Evolutionary conservation across 1,140 invertebrate genomes (phyloP), one percentile per base, ranked within the genome.

Genomic region (Chrysopa pallens): DNA sequence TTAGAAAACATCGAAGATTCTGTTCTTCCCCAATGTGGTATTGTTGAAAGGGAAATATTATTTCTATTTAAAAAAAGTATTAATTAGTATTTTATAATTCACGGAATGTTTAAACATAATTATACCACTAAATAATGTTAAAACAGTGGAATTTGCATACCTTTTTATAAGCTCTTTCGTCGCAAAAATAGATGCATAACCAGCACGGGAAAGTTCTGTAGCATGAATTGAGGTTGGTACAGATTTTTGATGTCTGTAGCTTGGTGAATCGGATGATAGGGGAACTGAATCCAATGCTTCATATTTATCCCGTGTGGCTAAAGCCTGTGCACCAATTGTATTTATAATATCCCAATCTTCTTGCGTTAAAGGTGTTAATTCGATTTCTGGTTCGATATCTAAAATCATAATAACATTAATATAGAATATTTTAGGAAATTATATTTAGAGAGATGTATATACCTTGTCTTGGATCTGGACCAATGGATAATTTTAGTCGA

Each of bases 231-330:
- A 66, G 0, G 75, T 79, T 39, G 68, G 71, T 1, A 80, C 62
- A 0, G 78, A 75, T 28, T 70, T 64, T 52, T 81, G 80, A 42
- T 83, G 80, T 29, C 73, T 66, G 31, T 67, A 72, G 12, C 76
- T 73, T 1, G 80, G 77, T 6, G 73, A 74, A 35, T 74, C 63
- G 0, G 60, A 53, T 0, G 63, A 62, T 29, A 75, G 51, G 0
- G 67, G 57, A 13, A 52, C 56, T 1, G 67, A 23, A 23, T 23
- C 56, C 0, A 48, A 48, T 4, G 58, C 62, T 51, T 83, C 78
- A 1, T 73, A 62, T 27, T 61, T 55, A 29, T 64, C 58, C 8
- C 72, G 61, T 9, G 67, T 57, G 2, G 59, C 52, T 9, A 82
- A 59, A 0, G 72, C 76, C 17, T 62, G 60, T 2, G 70, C 63